These are phyloP conservation scores for Romanogobio albipinnatus DNA, from an alignment of 2,113 vertebrate genomes.

Conservation along the genomic window DNA sequence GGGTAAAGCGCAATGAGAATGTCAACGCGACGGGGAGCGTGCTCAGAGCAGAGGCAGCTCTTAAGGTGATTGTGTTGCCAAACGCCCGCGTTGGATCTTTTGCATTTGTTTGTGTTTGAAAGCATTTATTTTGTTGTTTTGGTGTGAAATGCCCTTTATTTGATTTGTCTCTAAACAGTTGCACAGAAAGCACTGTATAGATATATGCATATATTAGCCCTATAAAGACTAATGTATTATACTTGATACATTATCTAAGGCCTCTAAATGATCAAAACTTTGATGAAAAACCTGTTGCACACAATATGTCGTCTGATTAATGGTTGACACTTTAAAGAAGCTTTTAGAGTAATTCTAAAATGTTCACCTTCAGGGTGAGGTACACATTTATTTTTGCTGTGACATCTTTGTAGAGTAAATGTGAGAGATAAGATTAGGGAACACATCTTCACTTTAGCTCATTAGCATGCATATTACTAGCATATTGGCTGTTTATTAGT, in stretches of 20 bases:
- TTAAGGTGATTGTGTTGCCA: slow-evolving; percentile 69
- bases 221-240: not conserved
- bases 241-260: not conserved
- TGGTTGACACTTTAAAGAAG: not conserved
- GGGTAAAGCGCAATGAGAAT: slow-evolving; percentile 79
- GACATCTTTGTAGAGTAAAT: no score
- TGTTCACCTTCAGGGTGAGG: not conserved
- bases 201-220: slow-evolving; percentile 13
- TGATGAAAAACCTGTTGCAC: not conserved
- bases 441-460: no score
- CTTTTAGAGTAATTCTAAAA: not conserved
- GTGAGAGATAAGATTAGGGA: no score
- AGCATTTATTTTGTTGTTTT: slow-evolving; percentile 39
- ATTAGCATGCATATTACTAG: no score
- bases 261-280: not conserved
- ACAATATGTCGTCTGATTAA: not conserved
- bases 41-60: slow-evolving; percentile 73
- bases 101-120: slow-evolving; percentile 48
- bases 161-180: slow-evolving; percentile 24
- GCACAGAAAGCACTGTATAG: not conserved
- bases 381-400: not conserved
- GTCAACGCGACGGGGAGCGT: slow-evolving; percentile 74
- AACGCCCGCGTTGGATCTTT: slow-evolving; percentile 34
- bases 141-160: slow-evolving; percentile 21
- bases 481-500: no score